Evolutionary conservation across 2,113 vertebrate genomes (phyloP).

Genomic region (Myotis yumanensis): DNA sequence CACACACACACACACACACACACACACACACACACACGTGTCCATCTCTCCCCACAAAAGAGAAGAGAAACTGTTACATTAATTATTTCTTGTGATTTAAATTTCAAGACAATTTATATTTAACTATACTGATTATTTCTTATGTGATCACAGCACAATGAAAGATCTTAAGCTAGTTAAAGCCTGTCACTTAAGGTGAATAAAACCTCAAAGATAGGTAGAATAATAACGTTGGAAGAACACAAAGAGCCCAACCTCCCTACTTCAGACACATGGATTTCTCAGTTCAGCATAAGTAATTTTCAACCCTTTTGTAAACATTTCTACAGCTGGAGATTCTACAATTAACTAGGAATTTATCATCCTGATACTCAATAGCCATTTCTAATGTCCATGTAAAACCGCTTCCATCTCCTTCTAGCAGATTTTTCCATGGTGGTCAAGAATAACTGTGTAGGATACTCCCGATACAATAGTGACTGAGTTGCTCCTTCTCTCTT

Average conservation of each 20-base stretch:
- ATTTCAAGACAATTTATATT: neutral
- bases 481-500: neutral
- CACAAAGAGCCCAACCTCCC: neutral
- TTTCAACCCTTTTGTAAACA: neutral
- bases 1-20: neutral
- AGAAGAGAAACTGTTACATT: neutral
- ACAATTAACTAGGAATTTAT: neutral
- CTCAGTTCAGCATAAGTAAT: neutral
- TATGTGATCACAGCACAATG: neutral
- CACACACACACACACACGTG: neutral
- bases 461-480: neutral
- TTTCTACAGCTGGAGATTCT: neutral
- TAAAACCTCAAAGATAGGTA: neutral
- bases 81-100: conserved; percentile 38
- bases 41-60: neutral
- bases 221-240: neutral
- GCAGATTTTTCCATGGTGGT: neutral
- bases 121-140: neutral
- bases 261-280: neutral
- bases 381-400: neutral
- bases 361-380: neutral
- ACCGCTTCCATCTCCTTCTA: neutral
- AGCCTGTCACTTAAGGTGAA: neutral
- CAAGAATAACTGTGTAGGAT: neutral
- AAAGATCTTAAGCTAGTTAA: conserved; percentile 9